Evolutionary conservation across 1,140 invertebrate genomes (phyloP), one percentile per base, ranked within the genome.

Genomic region (Drosophila setifemur): DNA sequence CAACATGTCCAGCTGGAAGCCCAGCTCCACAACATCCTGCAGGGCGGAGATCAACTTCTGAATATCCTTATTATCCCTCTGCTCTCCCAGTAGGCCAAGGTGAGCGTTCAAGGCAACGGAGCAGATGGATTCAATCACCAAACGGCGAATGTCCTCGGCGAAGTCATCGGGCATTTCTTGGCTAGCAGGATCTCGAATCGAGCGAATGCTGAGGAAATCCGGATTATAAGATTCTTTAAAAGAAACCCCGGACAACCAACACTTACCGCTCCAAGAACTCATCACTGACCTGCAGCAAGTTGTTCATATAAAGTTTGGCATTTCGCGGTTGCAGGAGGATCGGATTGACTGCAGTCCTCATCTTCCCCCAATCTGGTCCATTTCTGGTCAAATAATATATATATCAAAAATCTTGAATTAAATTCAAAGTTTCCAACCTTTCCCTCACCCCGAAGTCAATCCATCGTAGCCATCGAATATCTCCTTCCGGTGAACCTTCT

Each of bases 121-220:
- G 1, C 92, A 93, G 9, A 96, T 94, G 0, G 94, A 94, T 89
- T 96, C 95, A 16, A 96, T 77, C 4, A 94, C 90, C 93, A 94
- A 93, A 77, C 94, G 93, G 54, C 94, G 94, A 57, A 95, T 91
- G 74, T 95, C 94, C 39, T 93, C 92, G 19, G 92, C 91, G 81
- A 95, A 94, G 60, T 92, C 91, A 1, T 75, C 87, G 0, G 92
- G 92, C 68, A 95, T 90, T 88, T 93, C 92, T 57, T 92, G 53
- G 3, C 55, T 92, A 14, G 91, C 89, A 11, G 91, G 86, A 71
- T 93, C 90, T 25, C 92, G 90, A 28, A 93, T 90, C 23, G 85
- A 83, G 48, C 91, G 92, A 48, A 94, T 92, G 49, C 93, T 94
- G 8, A 3, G 5, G 5, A n/a, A 2, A 9, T 25, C 0, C 7